Base-by-base conservation (phyloP, 2,888 invertebrate species). In the Acrocera orbiculus region DNA sequence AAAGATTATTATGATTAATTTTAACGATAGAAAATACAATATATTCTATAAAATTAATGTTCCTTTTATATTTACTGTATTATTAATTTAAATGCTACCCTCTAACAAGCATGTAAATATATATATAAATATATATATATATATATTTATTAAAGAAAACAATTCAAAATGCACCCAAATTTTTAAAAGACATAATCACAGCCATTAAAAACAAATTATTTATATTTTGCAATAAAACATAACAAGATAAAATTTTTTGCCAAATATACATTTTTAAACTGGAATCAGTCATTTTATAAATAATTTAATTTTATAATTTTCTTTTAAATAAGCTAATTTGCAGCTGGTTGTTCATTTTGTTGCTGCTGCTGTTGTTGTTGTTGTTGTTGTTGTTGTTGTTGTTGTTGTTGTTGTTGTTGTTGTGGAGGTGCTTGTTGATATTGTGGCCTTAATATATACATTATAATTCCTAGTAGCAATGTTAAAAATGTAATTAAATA, bases 401-500 rank as follows among this genome's bases (percentile, higher is more conserved):
- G 36, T 2, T 36, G 40, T 2, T 36, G 33, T 8, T 28, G 25
- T 10, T 37, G 38, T 11, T 42, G 39, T 30, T 41, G 39, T 24
- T 38, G 29, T 25, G 35, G 11, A 7, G 27, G 28, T 24, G 51
- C 42, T 30, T 39, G 51, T 16, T 47, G 46, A 37, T 52, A 54
- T 33, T 49, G 63, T 5, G 73, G 76, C 46, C 85, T 66, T 36
- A 86, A 65, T 47, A 81, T 73, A 58, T 85, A 85, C 44, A 89
- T 70, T 31, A 90, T 71, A 10, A 79, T 64, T 17, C 82, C 87
- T 30, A 95, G 64, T n/a, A 87, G 62, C 10, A 82, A 74, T 5
- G 83, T 74, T 17, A 93, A 64, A 28, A 75, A 63, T 15, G 85
- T 81, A 47, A 93, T 83, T 47, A 90, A 66, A 62, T 87, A 92